A percentile compares a stretch with the other conserved stretches of the same genome.
Conservation (phyloP, 2,888 invertebrate species). For the Chymomyza amoena region DNA sequence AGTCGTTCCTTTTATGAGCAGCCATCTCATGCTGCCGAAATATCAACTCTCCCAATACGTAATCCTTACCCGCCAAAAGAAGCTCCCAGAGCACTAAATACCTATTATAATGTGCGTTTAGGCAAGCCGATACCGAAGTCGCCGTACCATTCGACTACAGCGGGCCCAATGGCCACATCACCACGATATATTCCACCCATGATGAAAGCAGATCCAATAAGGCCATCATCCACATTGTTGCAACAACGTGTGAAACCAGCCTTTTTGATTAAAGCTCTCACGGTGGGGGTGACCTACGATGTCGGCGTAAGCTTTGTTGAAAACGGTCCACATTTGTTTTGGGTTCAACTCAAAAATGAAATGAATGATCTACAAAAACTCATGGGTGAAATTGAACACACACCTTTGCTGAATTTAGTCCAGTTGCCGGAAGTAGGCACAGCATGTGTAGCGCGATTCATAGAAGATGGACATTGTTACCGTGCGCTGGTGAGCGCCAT, state of each 20-base stretch:
- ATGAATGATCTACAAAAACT: slow-evolving; percentile 83
- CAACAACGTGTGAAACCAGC: slow-evolving; percentile 58
- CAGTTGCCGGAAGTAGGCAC: slow-evolving; percentile 87
- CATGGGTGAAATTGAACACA: slow-evolving; percentile 86
- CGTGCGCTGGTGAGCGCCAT: slow-evolving; percentile 88
- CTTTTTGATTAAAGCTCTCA: slow-evolving; percentile 70
- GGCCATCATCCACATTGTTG: background rate
- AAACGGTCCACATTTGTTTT: slow-evolving; percentile 89
- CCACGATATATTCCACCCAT: slow-evolving; percentile 42
- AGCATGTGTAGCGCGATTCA: slow-evolving; percentile 87
- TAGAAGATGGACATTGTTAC: slow-evolving; percentile 84
- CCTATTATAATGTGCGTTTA: slow-evolving; percentile 60
- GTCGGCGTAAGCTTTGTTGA: slow-evolving; percentile 88
- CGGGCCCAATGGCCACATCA: slow-evolving; percentile 13
- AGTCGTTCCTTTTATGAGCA: slow-evolving; percentile 55
- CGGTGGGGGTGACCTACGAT: slow-evolving; percentile 82
- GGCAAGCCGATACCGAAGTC: slow-evolving; percentile 48
- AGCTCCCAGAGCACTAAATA: slow-evolving; percentile 46
- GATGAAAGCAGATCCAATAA: background rate
- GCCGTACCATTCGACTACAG: slow-evolving; percentile 21
- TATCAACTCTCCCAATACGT: slow-evolving; percentile 21
- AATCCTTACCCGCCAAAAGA: slow-evolving; percentile 45
- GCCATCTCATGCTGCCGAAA: slow-evolving; percentile 16
- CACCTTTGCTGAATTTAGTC: slow-evolving; percentile 82
- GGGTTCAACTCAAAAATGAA: slow-evolving; percentile 84